Evolutionary conservation across 2,797 vertebrate species (phyloP).

Genomic region (Malurus leucopterus): DNA sequence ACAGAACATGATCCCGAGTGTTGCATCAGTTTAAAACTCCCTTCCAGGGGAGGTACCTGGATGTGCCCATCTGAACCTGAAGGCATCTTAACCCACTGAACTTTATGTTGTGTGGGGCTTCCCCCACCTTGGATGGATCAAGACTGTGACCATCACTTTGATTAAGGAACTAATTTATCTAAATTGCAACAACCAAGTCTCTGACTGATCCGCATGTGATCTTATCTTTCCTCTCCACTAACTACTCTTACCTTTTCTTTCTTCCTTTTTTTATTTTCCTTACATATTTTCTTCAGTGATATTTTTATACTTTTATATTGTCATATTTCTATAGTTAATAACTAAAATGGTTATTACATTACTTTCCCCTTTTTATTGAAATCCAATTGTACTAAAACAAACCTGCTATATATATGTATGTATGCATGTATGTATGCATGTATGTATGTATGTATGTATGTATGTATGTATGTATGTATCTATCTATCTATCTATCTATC

Average conservation of each 20-base stretch:
- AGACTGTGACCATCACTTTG: accelerated
- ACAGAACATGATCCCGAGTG: background rate
- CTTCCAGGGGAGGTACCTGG: too few relatives aligned
- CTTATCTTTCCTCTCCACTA: background rate
- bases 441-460: too few relatives aligned
- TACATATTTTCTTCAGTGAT: background rate
- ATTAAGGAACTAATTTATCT: background rate
- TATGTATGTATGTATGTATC: background rate
- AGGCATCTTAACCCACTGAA: background rate
- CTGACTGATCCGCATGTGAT: too few relatives aligned
- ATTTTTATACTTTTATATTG: background rate
- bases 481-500: background rate
- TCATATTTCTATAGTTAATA: background rate
- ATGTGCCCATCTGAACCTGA: background rate
- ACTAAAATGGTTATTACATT: background rate
- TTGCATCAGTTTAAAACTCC: background rate
- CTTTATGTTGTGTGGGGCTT: background rate
- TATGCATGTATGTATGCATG: background rate
- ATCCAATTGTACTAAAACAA: background rate
- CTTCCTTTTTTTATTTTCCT: background rate
- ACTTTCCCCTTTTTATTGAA: background rate
- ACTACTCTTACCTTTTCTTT: too few relatives aligned
- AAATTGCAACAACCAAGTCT: background rate
- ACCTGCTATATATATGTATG: background rate
- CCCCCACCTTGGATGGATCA: background rate